These are phyloP conservation scores for Wasmannia auropunctata DNA, from an alignment of 1,140 invertebrate genomes.

Conservation along the genomic window DNA sequence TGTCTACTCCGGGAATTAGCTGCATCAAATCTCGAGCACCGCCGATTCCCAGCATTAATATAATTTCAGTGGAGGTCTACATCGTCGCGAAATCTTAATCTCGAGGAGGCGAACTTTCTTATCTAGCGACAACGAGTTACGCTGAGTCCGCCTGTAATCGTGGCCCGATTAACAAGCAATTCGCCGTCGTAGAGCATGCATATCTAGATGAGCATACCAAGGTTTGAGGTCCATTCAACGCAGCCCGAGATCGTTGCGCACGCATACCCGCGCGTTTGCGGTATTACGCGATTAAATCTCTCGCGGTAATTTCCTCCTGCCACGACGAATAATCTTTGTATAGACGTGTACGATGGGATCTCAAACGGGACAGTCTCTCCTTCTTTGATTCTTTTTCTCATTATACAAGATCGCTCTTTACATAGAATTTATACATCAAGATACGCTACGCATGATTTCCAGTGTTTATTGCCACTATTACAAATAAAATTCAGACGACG, in stretches of 20 bases:
- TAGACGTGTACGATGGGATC: neutral
- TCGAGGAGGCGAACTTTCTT: slow-evolving; percentile 18
- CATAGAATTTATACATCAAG: too few relatives aligned
- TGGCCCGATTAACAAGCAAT: slow-evolving; percentile 70
- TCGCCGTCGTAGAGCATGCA: slow-evolving; percentile 53
- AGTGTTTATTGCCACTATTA: neutral
- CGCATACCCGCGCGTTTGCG: slow-evolving; percentile 38
- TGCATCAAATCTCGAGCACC: neutral
- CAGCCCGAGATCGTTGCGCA: slow-evolving; percentile 22
- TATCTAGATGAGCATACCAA: slow-evolving; percentile 63
- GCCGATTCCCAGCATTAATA: slow-evolving; percentile 6
- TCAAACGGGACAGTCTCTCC: slow-evolving; percentile 43
- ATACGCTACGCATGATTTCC: neutral
- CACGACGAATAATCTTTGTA: slow-evolving; percentile 63
- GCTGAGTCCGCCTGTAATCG: slow-evolving; percentile 54
- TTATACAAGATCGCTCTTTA: neutral
- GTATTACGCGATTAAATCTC: slow-evolving; percentile 76
- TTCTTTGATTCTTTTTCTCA: neutral
- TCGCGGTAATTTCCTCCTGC: slow-evolving; percentile 67
- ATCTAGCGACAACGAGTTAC: slow-evolving; percentile 5
- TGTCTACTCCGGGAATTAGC: neutral
- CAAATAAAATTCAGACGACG: neutral
- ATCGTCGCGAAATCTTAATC: neutral
- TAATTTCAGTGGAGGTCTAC: neutral
- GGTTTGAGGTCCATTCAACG: slow-evolving; percentile 62